These are phyloP conservation scores for Caenorhabditis japonica DNA, from an alignment of 2,888 invertebrate genomes.

Conservation along the genomic window DNA sequence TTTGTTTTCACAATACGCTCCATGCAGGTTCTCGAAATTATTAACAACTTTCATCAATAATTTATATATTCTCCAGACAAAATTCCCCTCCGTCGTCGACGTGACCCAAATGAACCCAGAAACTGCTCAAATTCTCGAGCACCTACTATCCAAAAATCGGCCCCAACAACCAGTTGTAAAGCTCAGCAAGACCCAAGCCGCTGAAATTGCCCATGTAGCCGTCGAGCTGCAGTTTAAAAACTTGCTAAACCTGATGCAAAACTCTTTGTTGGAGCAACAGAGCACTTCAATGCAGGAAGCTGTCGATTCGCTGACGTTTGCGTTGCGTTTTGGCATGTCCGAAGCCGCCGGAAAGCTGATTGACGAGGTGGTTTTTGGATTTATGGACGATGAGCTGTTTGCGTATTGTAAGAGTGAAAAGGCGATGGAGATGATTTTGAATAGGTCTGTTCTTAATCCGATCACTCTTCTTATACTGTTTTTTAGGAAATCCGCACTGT, in stretches of 20 bases:
- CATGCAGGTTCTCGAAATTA: neutral
- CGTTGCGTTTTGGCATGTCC: conserved; percentile 10
- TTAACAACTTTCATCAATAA: neutral
- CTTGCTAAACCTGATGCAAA: conserved; percentile 26
- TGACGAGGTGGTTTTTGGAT: conserved; percentile 31
- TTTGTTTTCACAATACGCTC: too few species aligned
- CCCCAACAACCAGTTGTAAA: neutral
- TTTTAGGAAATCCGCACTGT: too few species aligned
- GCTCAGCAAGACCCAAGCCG: conserved; percentile 7
- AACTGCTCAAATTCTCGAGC: conserved; percentile 9
- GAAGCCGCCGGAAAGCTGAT: conserved; percentile 35
- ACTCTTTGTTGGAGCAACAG: conserved; percentile 5
- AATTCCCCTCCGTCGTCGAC: conserved; percentile 21
- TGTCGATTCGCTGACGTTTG: conserved; percentile 23
- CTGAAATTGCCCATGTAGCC: conserved; percentile 25
- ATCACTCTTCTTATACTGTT: too few species aligned
- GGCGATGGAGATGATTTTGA: conserved; percentile 16
- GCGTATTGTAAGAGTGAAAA: conserved; percentile 18
- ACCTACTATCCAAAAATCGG: conserved; percentile 14
- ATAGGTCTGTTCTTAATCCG: neutral
- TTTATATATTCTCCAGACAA: conserved; percentile 29
- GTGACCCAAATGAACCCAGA: conserved; percentile 6
- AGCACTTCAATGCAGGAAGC: conserved; percentile 17
- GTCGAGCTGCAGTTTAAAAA: conserved; percentile 15
- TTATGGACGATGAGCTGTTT: conserved; percentile 7